Evolutionary conservation across 2,888 invertebrate genomes (phyloP).

Genomic region (Stenodema calcarata): DNA sequence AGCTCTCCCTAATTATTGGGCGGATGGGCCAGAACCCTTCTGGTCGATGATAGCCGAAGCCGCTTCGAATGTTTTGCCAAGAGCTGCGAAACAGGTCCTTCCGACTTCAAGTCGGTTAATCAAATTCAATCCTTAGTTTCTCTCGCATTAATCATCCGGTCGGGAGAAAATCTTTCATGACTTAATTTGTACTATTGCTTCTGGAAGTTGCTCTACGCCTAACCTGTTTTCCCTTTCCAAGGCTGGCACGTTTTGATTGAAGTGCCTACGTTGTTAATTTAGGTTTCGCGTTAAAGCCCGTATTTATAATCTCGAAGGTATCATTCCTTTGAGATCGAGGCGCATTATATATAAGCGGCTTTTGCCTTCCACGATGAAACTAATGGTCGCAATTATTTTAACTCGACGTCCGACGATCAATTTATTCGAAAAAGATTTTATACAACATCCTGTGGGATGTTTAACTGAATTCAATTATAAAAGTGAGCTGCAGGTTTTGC

Average conservation of each 20-base stretch:
- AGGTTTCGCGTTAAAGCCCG: conserved; percentile 18
- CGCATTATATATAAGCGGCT: conserved; percentile 7
- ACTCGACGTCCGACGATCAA: conserved; percentile 21
- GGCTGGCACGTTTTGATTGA: conserved; percentile 42
- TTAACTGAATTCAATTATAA: conserved; percentile 25
- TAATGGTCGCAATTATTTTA: conserved; percentile 36
- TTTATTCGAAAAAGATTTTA: conserved; percentile 19
- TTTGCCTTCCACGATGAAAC: conserved; percentile 24
- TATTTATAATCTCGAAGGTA: conserved; percentile 23
- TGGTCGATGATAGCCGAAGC: not conserved
- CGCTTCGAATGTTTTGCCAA: conserved; percentile 3
- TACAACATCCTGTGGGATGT: conserved; percentile 4
- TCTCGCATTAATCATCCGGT: conserved; percentile 29
- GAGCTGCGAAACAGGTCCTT: conserved; percentile 29
- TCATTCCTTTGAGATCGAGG: not conserved
- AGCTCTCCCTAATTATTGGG: conserved; percentile 17
- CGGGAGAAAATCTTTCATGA: conserved; percentile 37
- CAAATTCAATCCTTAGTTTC: conserved; percentile 38
- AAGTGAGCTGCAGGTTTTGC: not conserved
- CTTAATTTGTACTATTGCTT: conserved; percentile 41
- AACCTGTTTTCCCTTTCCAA: conserved; percentile 20
- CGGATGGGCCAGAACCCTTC: not conserved
- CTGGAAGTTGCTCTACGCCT: not conserved
- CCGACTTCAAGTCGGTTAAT: conserved; percentile 15
- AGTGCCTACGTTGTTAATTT: conserved; percentile 4